A percentile compares a stretch with the other conserved stretches of the same genome.
Conservation (phyloP, 2,888 invertebrate genomes). For the Drosophila yooni region DNA sequence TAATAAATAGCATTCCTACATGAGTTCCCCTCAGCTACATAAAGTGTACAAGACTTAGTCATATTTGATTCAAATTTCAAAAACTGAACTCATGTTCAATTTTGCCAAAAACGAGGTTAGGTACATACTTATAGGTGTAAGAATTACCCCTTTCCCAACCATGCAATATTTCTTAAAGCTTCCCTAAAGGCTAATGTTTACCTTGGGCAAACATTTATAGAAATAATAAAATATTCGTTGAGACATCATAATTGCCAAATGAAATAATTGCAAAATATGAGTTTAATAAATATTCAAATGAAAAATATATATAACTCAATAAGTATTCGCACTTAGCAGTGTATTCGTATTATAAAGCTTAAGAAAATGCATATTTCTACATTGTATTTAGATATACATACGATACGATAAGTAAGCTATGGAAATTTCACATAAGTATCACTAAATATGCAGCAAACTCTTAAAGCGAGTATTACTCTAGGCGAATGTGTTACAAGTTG, state of each 20-base stretch:
- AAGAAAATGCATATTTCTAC: constrained; percentile 36
- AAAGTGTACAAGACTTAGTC: not conserved
- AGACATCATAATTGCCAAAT: constrained; percentile 3
- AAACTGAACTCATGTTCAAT: not conserved
- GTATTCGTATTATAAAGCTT: constrained; percentile 37
- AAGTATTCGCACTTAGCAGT: constrained; percentile 30
- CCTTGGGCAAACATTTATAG: constrained; percentile 7
- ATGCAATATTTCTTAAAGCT: constrained; percentile 27
- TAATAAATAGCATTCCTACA: constrained; percentile 4
- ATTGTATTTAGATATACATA: constrained; percentile 15
- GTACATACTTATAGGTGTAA: not conserved
- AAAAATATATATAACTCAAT: constrained; percentile 7
- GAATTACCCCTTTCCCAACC: constrained; percentile 10
- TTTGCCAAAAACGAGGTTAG: not conserved
- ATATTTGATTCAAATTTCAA: not conserved
- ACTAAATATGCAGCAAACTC: constrained; percentile 62
- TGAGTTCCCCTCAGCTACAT: not conserved
- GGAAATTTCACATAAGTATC: constrained; percentile 22
- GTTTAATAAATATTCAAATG: constrained; percentile 5
- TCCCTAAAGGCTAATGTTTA: constrained; percentile 15
- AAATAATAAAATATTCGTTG: not conserved
- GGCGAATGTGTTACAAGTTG: constrained; percentile 48
- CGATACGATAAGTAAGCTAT: constrained; percentile 10
- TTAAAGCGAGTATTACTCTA: constrained; percentile 56
- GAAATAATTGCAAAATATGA: not conserved